phyloP scores from a whole-genome alignment of 2,113 vertebrate species.

The Myrmecophaga tridactyla region DNA sequence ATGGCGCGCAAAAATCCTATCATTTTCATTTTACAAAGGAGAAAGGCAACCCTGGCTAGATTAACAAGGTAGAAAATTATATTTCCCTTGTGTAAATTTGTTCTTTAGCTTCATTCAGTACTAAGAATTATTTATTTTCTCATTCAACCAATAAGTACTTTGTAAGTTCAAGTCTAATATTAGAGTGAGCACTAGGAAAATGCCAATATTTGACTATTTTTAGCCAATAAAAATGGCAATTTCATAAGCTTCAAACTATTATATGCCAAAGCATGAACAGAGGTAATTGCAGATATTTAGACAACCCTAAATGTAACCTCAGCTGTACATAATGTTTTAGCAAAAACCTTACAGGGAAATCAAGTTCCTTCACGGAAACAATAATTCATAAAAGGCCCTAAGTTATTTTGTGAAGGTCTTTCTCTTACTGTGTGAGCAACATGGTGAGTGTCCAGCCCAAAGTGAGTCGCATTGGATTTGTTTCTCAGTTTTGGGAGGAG shows the following conservation, averaged over 20 bases:
- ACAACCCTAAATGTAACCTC: not conserved
- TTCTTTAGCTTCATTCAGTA: conserved; percentile 45
- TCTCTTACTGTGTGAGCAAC: not conserved
- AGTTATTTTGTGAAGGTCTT: not conserved
- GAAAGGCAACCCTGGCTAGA: conserved; percentile 43
- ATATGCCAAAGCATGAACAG: not conserved
- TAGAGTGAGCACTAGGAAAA: conserved; percentile 8
- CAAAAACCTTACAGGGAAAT: not conserved
- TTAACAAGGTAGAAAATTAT: conserved; percentile 48
- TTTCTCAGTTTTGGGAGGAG: not conserved
- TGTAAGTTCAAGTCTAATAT: conserved; percentile 5
- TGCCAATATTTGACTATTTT: conserved; percentile 35
- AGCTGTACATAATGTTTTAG: not conserved
- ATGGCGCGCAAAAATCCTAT: conserved; percentile 14
- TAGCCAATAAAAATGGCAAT: conserved; percentile 40
- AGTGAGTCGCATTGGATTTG: not conserved
- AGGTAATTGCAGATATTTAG: conserved; percentile 24
- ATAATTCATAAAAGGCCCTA: not conserved
- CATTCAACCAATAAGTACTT: conserved; percentile 18
- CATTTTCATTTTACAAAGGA: conserved; percentile 19
- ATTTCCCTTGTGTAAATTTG: conserved; percentile 50
- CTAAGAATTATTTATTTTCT: conserved; percentile 56
- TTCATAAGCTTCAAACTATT: conserved; percentile 32
- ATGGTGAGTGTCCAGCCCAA: not conserved
- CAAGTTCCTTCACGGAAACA: not conserved